Percentiles rank a stretch among this genome's conserved stretches.
Conservation (phyloP, 2,113 vertebrate genomes). For the Podiceps cristatus region DNA sequence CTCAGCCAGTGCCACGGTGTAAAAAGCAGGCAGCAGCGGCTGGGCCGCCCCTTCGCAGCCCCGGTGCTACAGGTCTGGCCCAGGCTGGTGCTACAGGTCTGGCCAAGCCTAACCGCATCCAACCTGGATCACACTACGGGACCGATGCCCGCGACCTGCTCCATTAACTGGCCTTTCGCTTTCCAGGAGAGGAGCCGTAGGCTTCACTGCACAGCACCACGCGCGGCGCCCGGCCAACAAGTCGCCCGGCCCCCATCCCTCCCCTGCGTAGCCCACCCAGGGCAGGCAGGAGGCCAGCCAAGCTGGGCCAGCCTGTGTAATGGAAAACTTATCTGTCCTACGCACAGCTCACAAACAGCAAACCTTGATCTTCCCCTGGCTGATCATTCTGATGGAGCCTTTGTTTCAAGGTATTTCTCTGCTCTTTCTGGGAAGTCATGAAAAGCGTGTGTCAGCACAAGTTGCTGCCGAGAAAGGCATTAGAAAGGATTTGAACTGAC, state of each 20-base stretch:
- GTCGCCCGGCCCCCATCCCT: not conserved
- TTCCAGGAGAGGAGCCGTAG: not conserved
- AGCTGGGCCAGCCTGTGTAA: not conserved
- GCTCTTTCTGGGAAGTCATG: not conserved
- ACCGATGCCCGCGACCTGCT: not conserved
- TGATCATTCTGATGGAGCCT: not conserved
- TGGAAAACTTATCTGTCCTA: not conserved
- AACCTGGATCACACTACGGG: not conserved
- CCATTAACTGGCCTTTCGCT: not conserved
- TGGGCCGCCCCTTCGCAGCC: no score
- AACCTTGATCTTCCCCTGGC: not conserved
- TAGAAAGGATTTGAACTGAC: slow-evolving; percentile 59
- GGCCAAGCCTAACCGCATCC: not conserved
- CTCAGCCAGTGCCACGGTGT: rapidly evolving
- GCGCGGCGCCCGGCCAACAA: rapidly evolving
- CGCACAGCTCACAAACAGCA: not conserved
- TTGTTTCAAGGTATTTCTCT: not conserved
- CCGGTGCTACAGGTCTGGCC: no score
- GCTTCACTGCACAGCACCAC: not conserved
- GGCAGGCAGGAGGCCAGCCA: not conserved
- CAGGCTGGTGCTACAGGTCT: no score
- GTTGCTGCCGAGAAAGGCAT: slow-evolving; percentile 22
- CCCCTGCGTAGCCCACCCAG: rapidly evolving
- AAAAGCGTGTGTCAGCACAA: slow-evolving; percentile 65
- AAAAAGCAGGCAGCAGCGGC: rapidly evolving